Evolutionary conservation across 2,888 invertebrate genomes (phyloP), one percentile per base, ranked within the genome.

Genomic region (Ashinkailepas kermadecensis): DNA sequence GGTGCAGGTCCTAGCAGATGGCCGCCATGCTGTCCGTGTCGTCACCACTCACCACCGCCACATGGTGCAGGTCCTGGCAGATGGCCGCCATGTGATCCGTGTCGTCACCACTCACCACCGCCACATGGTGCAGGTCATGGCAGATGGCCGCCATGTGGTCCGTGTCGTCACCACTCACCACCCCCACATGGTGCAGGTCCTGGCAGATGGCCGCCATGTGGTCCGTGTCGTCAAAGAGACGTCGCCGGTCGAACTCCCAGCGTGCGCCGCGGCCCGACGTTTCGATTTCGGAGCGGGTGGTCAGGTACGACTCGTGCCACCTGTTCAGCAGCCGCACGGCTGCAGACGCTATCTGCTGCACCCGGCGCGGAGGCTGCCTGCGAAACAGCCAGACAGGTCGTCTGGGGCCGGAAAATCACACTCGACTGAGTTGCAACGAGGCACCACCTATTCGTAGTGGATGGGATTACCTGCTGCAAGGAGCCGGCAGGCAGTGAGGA

Each of bases 201-300:
- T 90, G 89, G 83, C 94, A 94, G 15, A 97, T 94, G 13, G 90
- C 89, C 4, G 92, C 92, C 85, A 96, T 93, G 85, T 96, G 96
- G 86, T 96, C 95, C 0, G 96, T 95, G 82, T 92, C 91, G 3
- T 92, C 92, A 87, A 97, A 97, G 59, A 97, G 88, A 74, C 91
- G 90, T 21, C 91, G 91, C 85, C 93, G 92, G 86, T 96, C 94
- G 87, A 97, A 97, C 87, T 97, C 96, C 97, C 97, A 97, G 15
- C 97, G 90, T 9, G 92, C 57, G 83, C 94, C 94, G 84, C 94
- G 94, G 0, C 94, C 95, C 3, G 94, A 93, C 23, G 92, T 88
- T 87, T 97, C 97, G 83, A 97, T 97, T 85, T 92, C 92, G n/a
- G 92, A 90, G 18, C 97, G 90, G 8, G 93, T 94, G 78, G 92